phyloP scores from a whole-genome alignment of 1,140 invertebrate genomes.

The Euura saliciscinereae region DNA sequence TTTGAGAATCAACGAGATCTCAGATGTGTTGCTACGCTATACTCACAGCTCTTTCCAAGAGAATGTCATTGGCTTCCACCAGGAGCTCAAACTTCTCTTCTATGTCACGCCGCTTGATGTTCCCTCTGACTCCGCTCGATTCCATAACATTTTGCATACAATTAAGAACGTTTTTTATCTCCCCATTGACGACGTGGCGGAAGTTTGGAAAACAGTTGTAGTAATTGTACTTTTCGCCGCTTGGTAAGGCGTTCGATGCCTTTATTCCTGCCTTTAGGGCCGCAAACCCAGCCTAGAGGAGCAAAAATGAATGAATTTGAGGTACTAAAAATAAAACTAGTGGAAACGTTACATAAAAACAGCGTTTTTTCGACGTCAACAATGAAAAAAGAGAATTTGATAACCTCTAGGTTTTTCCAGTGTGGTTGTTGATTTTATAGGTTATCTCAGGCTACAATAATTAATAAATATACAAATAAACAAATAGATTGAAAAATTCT shows the following conservation, averaged over 20 bases:
- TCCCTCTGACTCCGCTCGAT: constrained; percentile 65
- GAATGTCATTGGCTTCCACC: constrained; percentile 77
- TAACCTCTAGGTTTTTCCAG: background rate
- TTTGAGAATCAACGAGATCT: too few species aligned
- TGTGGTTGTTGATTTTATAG: too few species aligned
- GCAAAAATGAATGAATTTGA: constrained; percentile 1
- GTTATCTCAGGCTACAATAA: background rate
- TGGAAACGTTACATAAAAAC: too few species aligned
- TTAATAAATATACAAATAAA: background rate
- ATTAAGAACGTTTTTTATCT: constrained; percentile 63
- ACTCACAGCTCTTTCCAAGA: constrained; percentile 81
- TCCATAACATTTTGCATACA: constrained; percentile 65
- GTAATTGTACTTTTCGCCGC: constrained; percentile 70
- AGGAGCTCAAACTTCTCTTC: constrained; percentile 79
- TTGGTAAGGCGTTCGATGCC: constrained; percentile 71
- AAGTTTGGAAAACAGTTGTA: constrained; percentile 76
- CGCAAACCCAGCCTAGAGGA: constrained; percentile 62
- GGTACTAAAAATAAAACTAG: too few species aligned
- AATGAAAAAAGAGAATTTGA: background rate
- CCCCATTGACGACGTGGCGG: constrained; percentile 63
- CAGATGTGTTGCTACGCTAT: background rate
- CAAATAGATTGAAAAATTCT: background rate
- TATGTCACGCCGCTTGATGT: constrained; percentile 63
- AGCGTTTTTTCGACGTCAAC: too few species aligned
- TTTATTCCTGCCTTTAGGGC: constrained; percentile 69